Percentiles rank a stretch among this genome's conserved stretches.
phyloP scores from a whole-genome alignment of 2,113 vertebrate genomes.

The Gulo gulo region DNA sequence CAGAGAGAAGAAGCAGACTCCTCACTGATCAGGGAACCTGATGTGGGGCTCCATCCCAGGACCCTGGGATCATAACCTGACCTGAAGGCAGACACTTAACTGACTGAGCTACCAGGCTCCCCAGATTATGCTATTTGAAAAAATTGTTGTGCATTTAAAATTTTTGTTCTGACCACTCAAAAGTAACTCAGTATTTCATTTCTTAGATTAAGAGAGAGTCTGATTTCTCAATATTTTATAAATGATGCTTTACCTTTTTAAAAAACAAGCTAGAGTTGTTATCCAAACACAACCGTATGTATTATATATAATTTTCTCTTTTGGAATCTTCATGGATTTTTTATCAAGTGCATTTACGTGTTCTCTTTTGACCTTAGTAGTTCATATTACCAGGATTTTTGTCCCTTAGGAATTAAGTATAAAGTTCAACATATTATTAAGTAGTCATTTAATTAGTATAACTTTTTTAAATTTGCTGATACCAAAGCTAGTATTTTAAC shows the following conservation, averaged over 20 bases:
- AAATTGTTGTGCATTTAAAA: slow-evolving; percentile 45
- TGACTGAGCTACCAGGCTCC: background rate
- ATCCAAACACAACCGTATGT: background rate
- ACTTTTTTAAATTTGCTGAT: slow-evolving; percentile 63
- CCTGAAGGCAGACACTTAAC: background rate
- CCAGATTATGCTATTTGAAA: background rate
- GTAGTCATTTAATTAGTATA: slow-evolving; percentile 33
- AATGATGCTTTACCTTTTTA: slow-evolving; percentile 61
- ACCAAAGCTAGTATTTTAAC: slow-evolving; percentile 64
- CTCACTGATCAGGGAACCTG: too few relatives aligned
- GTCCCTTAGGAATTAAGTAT: slow-evolving; percentile 19
- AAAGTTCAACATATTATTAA: background rate
- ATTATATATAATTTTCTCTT: slow-evolving; percentile 41
- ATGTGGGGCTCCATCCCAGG: too few relatives aligned
- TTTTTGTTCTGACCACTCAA: slow-evolving; percentile 18
- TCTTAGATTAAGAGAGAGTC: slow-evolving; percentile 50
- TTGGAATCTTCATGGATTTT: slow-evolving; percentile 37
- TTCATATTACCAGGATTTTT: slow-evolving; percentile 27
- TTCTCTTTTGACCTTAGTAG: background rate
- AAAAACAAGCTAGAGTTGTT: background rate
- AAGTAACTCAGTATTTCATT: slow-evolving; percentile 51
- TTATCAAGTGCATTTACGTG: slow-evolving; percentile 59
- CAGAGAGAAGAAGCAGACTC: too few relatives aligned
- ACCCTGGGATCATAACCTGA: background rate
- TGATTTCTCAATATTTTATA: slow-evolving; percentile 15